Evolutionary conservation across 2,888 invertebrate genomes (phyloP).

Genomic region (Lepidochitona cinerea): DNA sequence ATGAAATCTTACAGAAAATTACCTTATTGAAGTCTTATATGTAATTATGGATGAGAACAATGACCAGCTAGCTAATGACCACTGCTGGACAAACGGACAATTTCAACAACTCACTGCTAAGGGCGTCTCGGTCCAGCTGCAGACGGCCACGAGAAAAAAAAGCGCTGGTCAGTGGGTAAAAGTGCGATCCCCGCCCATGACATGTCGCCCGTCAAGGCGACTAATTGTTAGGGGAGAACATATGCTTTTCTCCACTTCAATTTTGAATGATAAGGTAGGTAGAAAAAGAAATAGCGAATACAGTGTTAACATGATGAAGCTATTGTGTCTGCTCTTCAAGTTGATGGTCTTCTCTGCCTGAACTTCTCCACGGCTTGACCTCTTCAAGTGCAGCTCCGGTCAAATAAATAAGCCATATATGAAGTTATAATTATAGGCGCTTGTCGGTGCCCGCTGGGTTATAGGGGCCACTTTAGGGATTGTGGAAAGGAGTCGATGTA

Average conservation of each 20-base stretch:
- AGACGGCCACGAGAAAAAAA: not conserved
- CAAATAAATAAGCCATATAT: constrained; percentile 1
- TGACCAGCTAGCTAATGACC: not conserved
- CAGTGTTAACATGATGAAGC: not conserved
- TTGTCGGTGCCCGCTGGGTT: not conserved
- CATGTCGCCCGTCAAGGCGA: not conserved
- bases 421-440: not conserved
- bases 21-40: not conserved
- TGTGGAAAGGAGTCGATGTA: not conserved
- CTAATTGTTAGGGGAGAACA: not conserved
- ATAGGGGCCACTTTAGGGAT: not conserved
- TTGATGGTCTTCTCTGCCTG: too few relatives aligned
- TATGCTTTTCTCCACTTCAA: not conserved
- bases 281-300: not conserved
- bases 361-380: not conserved
- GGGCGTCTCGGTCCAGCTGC: not conserved
- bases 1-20: constrained; percentile 8
- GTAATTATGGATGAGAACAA: not conserved
- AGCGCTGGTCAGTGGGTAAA: not conserved
- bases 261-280: not conserved
- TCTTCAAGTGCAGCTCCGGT: not conserved
- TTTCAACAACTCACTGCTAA: not conserved
- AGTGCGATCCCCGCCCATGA: not conserved
- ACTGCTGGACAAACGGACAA: not conserved
- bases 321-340: not conserved